Base-by-base conservation (phyloP, 2,888 invertebrate species). In the Leptopilina syphax region DNA sequence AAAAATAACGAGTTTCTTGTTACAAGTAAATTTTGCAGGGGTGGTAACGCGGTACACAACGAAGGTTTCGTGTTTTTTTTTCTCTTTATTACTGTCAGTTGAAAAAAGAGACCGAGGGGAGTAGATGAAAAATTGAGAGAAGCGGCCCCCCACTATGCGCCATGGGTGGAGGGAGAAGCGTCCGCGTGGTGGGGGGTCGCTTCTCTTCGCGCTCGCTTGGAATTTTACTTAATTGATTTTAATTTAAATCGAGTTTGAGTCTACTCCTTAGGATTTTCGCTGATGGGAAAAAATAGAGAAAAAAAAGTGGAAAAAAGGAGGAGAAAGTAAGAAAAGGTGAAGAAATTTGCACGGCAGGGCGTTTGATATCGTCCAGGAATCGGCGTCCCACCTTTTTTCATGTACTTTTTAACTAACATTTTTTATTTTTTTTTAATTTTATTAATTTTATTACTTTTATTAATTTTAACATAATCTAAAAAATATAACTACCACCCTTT, bases 21-120 rank as follows among this genome's bases (percentile, higher is more conserved):
- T 83, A 80, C 82, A 79, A 84, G 79, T 82, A 82, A 80, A 83
- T 50, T 50, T 82, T 83, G 83, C 86, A 88, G 90, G 90, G 91
- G 84, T 91, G 91, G 91, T 90, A 88, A 87, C 91, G 91, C 88
- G 89, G 84, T 86, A 84, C 83, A 88, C 86, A 88, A 89, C 87
- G 88, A 89, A 84, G 84, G 83, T 82, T 82, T 81, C 77, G 54
- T 24, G 68, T 47, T 78, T 78, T 41, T 65, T 73, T 63, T 27
- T 44, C n/a, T 67, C 44, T 27, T 78, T 57, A 47, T 47, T 68
- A 3, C 41, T 47, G 18, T 44, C 4, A 68, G 5, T 68, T 10
- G 44, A 5, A 47, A n/a, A 63, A 18, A 68, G 18, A n/a, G 41
- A 41, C 67, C 8, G 67, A 47, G 41, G 5, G 60, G 60, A 60